Conservation (phyloP, 2,113 vertebrate species). For the Pedetes capensis region DNA sequence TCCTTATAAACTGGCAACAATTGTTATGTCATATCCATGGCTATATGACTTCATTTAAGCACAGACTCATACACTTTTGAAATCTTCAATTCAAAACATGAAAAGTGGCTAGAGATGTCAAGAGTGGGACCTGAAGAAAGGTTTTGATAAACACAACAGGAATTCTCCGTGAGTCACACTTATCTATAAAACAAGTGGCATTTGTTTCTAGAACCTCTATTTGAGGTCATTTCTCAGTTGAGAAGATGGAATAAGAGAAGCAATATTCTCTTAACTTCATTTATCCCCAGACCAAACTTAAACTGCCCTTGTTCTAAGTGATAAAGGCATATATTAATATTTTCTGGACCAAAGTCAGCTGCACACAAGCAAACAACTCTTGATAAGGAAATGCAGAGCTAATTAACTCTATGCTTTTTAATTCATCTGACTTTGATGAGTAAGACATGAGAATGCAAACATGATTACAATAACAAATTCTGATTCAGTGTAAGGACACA, state of each 20-base stretch:
- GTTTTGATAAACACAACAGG: not conserved
- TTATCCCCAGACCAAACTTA: not conserved
- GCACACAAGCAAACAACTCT: not conserved
- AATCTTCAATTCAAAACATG: conserved; percentile 4
- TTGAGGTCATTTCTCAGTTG: not conserved
- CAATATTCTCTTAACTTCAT: not conserved
- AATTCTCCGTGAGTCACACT: not conserved
- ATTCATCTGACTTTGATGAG: not conserved
- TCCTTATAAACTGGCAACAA: not conserved
- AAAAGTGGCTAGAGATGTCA: not conserved
- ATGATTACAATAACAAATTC: not conserved
- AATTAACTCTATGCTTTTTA: not conserved
- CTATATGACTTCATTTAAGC: conserved; percentile 52
- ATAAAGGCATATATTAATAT: not conserved
- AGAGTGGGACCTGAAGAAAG: not conserved
- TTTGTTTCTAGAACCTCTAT: not conserved
- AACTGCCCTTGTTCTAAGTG: not conserved
- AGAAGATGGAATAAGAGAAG: not conserved
- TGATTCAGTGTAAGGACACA: not conserved
- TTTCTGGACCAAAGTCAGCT: conserved; percentile 30
- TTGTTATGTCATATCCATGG: conserved; percentile 51
- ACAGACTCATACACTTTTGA: not conserved
- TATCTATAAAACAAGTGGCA: not conserved
- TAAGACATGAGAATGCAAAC: not conserved
- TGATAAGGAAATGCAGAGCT: not conserved